Evolutionary conservation across 2,888 invertebrate species (phyloP), one percentile per base, ranked within the genome.

Genomic region (Agrochola lychnidis): DNA sequence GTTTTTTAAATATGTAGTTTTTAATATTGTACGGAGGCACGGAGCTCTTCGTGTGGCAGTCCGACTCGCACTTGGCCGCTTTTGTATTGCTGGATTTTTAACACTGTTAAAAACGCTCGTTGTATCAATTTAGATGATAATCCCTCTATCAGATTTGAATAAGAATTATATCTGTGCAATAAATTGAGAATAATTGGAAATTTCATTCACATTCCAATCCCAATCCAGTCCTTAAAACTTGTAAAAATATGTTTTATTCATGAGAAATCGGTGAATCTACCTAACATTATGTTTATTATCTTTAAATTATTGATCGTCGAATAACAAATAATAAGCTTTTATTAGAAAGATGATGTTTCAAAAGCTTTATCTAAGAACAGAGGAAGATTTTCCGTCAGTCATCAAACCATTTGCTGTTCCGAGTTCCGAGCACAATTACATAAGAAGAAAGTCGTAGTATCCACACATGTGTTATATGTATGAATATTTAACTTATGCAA

Each of bases 371-470:
- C n/a, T 45, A 72, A 70, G 51, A 76, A 36, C 5, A 67, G 22
- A 69, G 81, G 16, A 56, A 56, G n/a, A 22, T 76, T 59, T 59
- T 71, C 70, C 2, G 57, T 70, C 40, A 4, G 64, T 71, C 57
- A 66, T 69, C 56, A 76, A 79, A 30, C 51, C 25, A 70, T 76
- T 68, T 76, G 30, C 53, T 40, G 78, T 83, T 87, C 79, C 74
- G 81, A 73, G 78, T 74, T 82, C 64, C 82, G 82, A 79, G 73
- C 80, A 88, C 79, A 85, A 84, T 94, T 93, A 91, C 84, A 87
- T 91, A 94, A 94, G 82, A 92, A 89, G 93, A 94, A 94, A 94
- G 94, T 92, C 91, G 92, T 93, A 91, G 89, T 88, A 82, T 83
- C 80, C 77, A 62, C 79, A 89, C 87, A 87, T 89, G 88, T 88